Evolutionary conservation across 1,140 invertebrate species (phyloP), one percentile per base, ranked within the genome.

Genomic region (Bombus pascuorum): DNA sequence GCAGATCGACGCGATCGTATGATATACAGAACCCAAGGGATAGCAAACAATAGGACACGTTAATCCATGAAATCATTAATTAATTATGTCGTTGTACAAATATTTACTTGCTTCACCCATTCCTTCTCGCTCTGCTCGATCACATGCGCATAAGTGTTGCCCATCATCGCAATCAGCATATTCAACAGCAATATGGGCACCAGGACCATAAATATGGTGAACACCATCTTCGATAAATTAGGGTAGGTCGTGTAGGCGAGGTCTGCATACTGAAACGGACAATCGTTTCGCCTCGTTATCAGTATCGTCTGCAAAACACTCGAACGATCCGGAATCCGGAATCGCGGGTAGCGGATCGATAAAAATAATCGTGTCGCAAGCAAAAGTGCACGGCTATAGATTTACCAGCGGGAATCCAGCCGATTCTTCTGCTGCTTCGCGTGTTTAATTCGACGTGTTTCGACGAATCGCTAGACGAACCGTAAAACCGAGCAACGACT

Each of bases 81-180:
- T 70, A 83, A 71, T 78, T 70, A 57, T 18, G 39, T 42, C 28
- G 5, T 62, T n/a, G 9, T 10, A 12, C 22, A 70, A n/a, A 71
- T 53, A 77, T 82, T 73, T 88, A 98, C 98, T 96, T 99, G 99
- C 95, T 99, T 99, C 93, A 99, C 97, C 98, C 98, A 99, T 94
- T 99, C 99, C 94, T 99, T 99, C 94, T 99, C 99, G 72, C 99
- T 99, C 93, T 99, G 98, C 93, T 99, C 98, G 85, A 99, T 99
- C 74, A 99, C 98, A 90, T 99, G 98, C 8, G 99, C 98, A 93
- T 99, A 99, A 0, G 99, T 99, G 94, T 99, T 99, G 81, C 98
- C 98, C 98, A 99, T 99, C 99, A 99, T 99, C 84, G 99, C 99
- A 89, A 99, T 99, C 92, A 99, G 96, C 98, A 99, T 98, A 96